These are phyloP conservation scores for Halichondria panicea DNA, from an alignment of 37 sponge, comb jelly and placozoan species.

Conservation along the genomic window DNA sequence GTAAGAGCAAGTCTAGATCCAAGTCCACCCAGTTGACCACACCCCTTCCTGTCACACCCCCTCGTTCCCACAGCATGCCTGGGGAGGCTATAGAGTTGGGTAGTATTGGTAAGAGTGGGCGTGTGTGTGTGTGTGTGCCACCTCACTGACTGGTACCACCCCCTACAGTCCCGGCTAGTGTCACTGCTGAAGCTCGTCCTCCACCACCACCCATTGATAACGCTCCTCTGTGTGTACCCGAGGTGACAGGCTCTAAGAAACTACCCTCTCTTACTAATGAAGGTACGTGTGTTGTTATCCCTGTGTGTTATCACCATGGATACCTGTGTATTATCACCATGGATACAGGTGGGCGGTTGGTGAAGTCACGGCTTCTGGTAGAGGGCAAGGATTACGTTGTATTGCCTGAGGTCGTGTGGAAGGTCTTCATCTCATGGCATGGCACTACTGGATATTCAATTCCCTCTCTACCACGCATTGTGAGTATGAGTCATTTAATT, in stretches of 20 bases:
- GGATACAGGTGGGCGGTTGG: conserved; percentile 55
- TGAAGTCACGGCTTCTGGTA: conserved; percentile 13
- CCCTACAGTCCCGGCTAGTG: neutral
- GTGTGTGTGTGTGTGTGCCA: neutral
- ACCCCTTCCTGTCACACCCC: neutral
- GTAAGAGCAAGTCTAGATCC: neutral
- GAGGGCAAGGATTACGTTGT: conserved; percentile 65
- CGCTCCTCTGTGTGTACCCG: conserved; percentile 25
- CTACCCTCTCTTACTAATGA: conserved; percentile 52
- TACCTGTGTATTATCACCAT: neutral
- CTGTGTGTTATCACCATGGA: conserved; percentile 5
- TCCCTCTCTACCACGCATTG: conserved; percentile 74
- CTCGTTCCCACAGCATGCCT: neutral
- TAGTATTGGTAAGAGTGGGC: neutral
- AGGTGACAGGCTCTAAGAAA: conserved; percentile 28
- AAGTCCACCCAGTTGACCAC: neutral
- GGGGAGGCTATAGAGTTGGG: neutral
- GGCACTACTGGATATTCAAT: conserved; percentile 37
- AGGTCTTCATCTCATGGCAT: conserved; percentile 84
- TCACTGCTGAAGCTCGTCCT: neutral
- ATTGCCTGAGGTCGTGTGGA: conserved; percentile 89
- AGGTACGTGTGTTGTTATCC: conserved; percentile 19
- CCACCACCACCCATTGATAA: conserved; percentile 33
- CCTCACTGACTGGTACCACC: neutral
- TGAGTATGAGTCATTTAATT: too few relatives aligned